Evolutionary conservation across 2,888 invertebrate genomes (phyloP).

Genomic region (Glaucopsyche alexis): DNA sequence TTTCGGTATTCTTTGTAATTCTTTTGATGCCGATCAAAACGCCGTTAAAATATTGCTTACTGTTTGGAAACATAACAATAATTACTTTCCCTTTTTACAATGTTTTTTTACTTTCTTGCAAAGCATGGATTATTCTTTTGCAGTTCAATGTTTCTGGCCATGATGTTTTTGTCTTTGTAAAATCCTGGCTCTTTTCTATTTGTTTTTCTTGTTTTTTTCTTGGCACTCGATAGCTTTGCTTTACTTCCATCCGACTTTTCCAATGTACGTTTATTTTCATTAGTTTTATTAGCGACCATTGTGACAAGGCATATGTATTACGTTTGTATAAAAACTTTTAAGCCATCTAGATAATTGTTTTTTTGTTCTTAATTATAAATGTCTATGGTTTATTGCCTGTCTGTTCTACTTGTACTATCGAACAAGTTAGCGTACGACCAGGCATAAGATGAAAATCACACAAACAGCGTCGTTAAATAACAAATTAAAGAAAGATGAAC

Average conservation of each 20-base stretch:
- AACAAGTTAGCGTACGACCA: too few species aligned
- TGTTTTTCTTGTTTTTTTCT: not conserved
- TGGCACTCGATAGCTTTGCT: not conserved
- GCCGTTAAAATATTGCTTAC: not conserved
- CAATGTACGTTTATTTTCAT: not conserved
- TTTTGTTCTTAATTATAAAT: not conserved
- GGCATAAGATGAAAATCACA: too few species aligned
- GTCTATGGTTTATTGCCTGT: not conserved
- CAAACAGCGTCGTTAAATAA: too few species aligned
- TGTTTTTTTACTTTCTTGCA: not conserved
- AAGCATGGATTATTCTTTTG: not conserved
- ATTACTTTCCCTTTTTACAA: not conserved
- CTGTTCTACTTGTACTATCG: too few species aligned
- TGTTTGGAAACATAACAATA: not conserved
- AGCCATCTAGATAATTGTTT: conserved; percentile 4
- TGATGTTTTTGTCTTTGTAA: conserved; percentile 4
- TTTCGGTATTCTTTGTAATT: not conserved
- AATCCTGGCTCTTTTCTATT: conserved; percentile 1
- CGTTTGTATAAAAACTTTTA: not conserved
- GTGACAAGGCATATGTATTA: not conserved
- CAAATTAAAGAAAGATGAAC: too few species aligned
- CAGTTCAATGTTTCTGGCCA: conserved; percentile 11
- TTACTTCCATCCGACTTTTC: not conserved
- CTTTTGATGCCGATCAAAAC: not conserved
- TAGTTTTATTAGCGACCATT: not conserved